Evolutionary conservation across 2,113 vertebrate genomes (phyloP).

Genomic region (Saguinus imperator): DNA sequence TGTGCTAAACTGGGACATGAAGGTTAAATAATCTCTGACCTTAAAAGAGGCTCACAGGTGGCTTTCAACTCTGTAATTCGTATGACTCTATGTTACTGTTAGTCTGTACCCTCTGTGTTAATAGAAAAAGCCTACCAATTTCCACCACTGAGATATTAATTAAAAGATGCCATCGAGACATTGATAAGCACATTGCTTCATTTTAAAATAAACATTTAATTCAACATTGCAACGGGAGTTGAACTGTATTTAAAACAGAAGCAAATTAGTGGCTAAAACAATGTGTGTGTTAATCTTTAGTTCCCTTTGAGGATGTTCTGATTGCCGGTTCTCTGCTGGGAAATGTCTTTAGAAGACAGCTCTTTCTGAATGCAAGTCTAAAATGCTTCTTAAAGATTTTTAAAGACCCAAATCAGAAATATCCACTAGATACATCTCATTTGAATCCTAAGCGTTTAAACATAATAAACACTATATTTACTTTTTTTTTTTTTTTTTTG

Average conservation of each 20-base stretch:
- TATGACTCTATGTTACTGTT: neutral
- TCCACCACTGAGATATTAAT: neutral
- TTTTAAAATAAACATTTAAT: constrained; percentile 70
- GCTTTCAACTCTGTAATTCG: neutral
- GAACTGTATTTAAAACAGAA: constrained; percentile 53
- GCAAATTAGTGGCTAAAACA: constrained; percentile 29
- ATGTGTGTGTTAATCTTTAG: neutral
- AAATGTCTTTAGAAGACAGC: constrained; percentile 53
- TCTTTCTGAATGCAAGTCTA: constrained; percentile 35
- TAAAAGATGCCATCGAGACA: neutral
- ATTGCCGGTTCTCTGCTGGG: neutral
- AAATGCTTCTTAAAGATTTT: constrained; percentile 44
- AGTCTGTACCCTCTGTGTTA: neutral
- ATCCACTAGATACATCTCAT: constrained; percentile 17
- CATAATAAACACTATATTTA: neutral
- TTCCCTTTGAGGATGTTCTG: neutral
- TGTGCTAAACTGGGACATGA: neutral
- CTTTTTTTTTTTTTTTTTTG: no score
- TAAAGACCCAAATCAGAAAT: constrained; percentile 21
- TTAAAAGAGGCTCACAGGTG: neutral
- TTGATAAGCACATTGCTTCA: constrained; percentile 24
- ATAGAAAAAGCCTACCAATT: neutral
- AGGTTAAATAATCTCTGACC: neutral
- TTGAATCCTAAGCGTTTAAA: constrained; percentile 39
- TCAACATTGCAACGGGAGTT: constrained; percentile 25